Conservation (phyloP, 2,113 vertebrate genomes). For the Brachionichthys hirsutus region DNA sequence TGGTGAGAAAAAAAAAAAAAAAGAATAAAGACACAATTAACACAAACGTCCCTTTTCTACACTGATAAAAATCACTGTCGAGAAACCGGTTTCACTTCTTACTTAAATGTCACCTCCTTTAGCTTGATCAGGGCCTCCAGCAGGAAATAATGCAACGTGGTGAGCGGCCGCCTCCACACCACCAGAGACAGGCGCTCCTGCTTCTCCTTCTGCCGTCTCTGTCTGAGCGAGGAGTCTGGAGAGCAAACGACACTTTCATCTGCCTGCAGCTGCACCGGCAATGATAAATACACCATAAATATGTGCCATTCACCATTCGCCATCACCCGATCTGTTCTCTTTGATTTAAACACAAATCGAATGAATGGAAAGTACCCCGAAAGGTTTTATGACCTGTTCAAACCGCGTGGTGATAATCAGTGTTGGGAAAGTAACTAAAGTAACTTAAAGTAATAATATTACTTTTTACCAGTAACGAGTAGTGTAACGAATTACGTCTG, state of each 20-base stretch:
- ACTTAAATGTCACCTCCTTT: conserved; percentile 95
- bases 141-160: conserved; percentile 93
- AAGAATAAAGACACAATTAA: no score
- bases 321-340: no score
- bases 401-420: not conserved
- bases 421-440: no score
- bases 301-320: no score
- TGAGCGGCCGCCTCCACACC: conserved; percentile 88
- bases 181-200: conserved; percentile 91
- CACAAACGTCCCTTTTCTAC: not conserved
- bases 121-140: conserved; percentile 89
- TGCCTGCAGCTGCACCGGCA: conserved; percentile 6
- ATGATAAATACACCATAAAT: conserved; percentile 23
- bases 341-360: no score
- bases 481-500: no score
- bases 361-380: not conserved
- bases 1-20: not conserved
- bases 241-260: not conserved
- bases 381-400: conserved; percentile 8
- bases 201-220: conserved; percentile 84
- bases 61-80: not conserved
- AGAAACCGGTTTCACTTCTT: conserved; percentile 63
- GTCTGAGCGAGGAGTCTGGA: conserved; percentile 78
- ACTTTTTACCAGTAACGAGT: no score
- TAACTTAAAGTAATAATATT: no score